A percentile compares a stretch with the other conserved stretches of the same genome.
phyloP scores from a whole-genome alignment of 2,113 vertebrate genomes.

The Opisthocomus hoazin region DNA sequence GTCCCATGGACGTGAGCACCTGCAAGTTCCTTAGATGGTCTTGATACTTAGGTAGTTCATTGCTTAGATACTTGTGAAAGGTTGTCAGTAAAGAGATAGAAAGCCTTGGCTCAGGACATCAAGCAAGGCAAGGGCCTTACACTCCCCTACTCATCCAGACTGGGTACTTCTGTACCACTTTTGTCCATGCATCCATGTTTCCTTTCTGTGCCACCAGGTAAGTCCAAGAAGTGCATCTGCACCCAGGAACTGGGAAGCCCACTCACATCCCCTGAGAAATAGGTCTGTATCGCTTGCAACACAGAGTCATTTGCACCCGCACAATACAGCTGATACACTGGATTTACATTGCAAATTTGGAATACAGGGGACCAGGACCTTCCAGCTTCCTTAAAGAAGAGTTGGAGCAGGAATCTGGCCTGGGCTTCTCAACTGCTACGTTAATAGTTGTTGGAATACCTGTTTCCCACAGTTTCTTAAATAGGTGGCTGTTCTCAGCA shows the following conservation, averaged over 20 bases:
- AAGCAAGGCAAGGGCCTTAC: neutral
- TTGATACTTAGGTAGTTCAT: too few relatives aligned
- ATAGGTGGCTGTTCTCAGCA: neutral
- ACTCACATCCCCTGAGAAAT: neutral
- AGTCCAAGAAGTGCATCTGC: neutral
- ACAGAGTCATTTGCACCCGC: fast-evolving
- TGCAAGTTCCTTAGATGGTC: too few relatives aligned
- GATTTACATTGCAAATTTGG: neutral
- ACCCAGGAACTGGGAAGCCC: neutral
- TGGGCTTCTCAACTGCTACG: neutral
- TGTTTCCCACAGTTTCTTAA: neutral
- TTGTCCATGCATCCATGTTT: neutral
- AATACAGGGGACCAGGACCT: neutral
- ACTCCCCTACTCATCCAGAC: too few relatives aligned
- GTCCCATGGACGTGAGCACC: too few relatives aligned
- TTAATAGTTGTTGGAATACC: neutral
- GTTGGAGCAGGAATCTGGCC: neutral
- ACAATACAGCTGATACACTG: neutral
- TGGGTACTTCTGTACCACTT: neutral
- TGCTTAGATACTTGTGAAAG: neutral
- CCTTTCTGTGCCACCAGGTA: neutral
- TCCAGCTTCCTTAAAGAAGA: neutral
- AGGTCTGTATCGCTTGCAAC: neutral
- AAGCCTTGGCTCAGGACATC: neutral
- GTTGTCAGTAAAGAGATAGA: neutral